Base-by-base conservation (phyloP, 2,113 vertebrate genomes). In the Brienomyrus brachyistius region DNA sequence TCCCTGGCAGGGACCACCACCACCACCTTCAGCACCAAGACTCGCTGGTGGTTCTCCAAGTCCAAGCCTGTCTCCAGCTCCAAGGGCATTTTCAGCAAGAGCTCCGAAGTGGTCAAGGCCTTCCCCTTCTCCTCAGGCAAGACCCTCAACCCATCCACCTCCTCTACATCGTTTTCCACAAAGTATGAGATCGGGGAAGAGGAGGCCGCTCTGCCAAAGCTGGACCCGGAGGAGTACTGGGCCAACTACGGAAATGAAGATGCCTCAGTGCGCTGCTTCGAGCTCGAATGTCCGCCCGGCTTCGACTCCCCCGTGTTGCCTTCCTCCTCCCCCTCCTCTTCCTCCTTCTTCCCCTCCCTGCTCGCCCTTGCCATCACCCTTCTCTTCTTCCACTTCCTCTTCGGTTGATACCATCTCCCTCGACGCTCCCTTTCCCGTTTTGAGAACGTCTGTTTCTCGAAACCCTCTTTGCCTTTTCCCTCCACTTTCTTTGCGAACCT, bases 181-280 rank as follows among this genome's bases (percentile, higher is more conserved):
- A 96, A 96, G 91, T 96, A 96, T 8, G 95, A 96, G 90, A 91
- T 96, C 48, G 94, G 93, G 0, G 95, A 91, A 2, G 95, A 94
- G 2, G 96, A 96, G 91, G 94, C 87, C 17, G 95, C 95, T 0
- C 94, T 96, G 74, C 96, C 96, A 89, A 97, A 96, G 93, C 89
- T 96, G 5, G 97, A 97, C 93, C 96, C 93, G 1, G 96, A 97
- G 91, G 97, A 96, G 66, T 97, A 97, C 88, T 97, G 96, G 95
- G 94, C 94, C 1, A 96, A 96, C 90, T 97, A 97, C 0, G 96
- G 96, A 2, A 97, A 95, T 13, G 97, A 97, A 94, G 97, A 97
- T 66, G 93, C 92, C 50, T 94, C 95, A 62, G 91, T 96, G 90
- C 95, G 92, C 74, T 96, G 96, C 92, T 93, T 94, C 2, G 96